Evolutionary conservation across 2,888 invertebrate species (phyloP).

Genomic region (Metacarcinus magister): DNA sequence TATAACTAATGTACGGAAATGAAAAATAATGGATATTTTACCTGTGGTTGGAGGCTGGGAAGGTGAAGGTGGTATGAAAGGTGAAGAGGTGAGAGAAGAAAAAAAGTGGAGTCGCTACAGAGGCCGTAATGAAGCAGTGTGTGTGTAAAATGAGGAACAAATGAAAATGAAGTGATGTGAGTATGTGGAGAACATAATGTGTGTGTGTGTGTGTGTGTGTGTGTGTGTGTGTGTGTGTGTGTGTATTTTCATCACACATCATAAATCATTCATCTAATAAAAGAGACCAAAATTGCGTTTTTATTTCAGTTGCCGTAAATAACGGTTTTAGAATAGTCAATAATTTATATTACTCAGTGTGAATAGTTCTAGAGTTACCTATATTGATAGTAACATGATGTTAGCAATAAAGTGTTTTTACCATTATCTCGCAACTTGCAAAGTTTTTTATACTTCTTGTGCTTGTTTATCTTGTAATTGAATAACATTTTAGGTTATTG

Average conservation of each 20-base stretch:
- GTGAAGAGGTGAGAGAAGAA: neutral
- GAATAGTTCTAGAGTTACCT: too few relatives aligned
- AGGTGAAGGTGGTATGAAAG: neutral
- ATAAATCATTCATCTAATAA: conserved; percentile 22
- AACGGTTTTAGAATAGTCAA: neutral
- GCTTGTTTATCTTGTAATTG: neutral
- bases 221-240: conserved; percentile 49
- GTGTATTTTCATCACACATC: neutral
- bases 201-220: conserved; percentile 22
- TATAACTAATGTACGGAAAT: neutral
- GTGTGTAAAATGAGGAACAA: neutral
- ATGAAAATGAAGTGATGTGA: neutral
- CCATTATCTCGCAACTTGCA: neutral
- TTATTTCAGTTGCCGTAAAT: neutral
- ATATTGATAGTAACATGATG: neutral
- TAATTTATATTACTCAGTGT: neutral
- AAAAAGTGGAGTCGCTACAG: neutral
- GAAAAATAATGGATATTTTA: neutral
- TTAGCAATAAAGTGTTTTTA: neutral
- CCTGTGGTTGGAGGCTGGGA: neutral
- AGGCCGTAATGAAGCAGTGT: neutral
- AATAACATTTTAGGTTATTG: neutral
- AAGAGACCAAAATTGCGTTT: neutral
- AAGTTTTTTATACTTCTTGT: neutral
- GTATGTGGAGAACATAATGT: neutral